phyloP scores from a whole-genome alignment of 2,888 invertebrate species.

The Parascotia fuliginaria region DNA sequence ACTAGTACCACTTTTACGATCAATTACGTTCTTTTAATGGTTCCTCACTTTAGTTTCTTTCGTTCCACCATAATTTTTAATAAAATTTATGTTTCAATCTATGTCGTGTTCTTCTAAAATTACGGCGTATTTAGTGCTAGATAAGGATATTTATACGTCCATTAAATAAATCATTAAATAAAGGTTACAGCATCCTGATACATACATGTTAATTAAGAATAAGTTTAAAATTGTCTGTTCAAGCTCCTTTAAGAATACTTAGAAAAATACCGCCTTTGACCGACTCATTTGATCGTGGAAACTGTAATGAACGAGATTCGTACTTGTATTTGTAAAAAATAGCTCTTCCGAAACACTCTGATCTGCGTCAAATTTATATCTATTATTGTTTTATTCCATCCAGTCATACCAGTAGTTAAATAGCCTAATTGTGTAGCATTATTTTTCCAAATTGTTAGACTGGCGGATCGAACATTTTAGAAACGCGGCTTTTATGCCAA shows the following conservation, averaged over 20 bases:
- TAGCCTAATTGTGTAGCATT: no score
- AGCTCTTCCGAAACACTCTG: no score
- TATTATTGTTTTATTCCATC: no score
- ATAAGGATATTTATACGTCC: slow-evolving; percentile 38
- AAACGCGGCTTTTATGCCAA: no score
- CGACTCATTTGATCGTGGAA: no score
- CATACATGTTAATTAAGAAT: slow-evolving; percentile 2
- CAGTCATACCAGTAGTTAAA: no score
- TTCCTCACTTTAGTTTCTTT: slow-evolving; percentile 27
- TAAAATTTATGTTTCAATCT: slow-evolving; percentile 31
- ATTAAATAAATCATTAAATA: slow-evolving; percentile 36
- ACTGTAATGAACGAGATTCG: no score
- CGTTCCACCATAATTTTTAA: slow-evolving; percentile 20
- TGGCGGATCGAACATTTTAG: no score
- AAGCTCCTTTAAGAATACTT: not conserved
- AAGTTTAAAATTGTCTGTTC: slow-evolving; percentile 1
- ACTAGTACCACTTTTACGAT: slow-evolving; percentile 34
- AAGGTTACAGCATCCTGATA: not conserved
- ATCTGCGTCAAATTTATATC: no score
- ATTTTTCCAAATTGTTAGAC: no score
- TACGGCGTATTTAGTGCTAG: slow-evolving; percentile 23
- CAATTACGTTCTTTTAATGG: slow-evolving; percentile 35
- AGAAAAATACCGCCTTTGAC: no score
- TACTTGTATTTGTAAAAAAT: no score
- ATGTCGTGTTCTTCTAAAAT: slow-evolving; percentile 18